These are phyloP conservation scores for Callocephalon fimbriatum DNA, from an alignment of 2,113 vertebrate genomes.

Conservation along the genomic window DNA sequence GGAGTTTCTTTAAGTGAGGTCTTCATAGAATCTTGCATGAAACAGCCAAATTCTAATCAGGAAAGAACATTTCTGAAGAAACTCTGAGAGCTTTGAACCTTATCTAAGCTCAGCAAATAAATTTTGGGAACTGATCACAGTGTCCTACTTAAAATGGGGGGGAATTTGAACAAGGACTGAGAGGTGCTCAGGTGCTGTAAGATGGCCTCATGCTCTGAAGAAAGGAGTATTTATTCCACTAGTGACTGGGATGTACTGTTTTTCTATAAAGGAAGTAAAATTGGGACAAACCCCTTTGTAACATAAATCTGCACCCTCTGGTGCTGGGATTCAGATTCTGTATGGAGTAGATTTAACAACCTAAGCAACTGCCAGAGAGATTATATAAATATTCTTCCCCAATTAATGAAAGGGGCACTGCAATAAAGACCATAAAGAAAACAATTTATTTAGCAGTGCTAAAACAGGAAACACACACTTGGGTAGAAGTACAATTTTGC, in stretches of 20 bases:
- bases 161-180: neutral
- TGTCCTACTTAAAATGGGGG: neutral
- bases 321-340: neutral
- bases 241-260: neutral
- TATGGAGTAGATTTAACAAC: neutral
- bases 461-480: accelerated
- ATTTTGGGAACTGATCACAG: neutral
- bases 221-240: neutral
- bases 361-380: neutral
- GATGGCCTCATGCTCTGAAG: neutral
- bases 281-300: neutral
- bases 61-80: neutral
- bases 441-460: neutral
- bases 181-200: neutral
- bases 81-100: neutral
- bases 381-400: neutral
- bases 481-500: neutral
- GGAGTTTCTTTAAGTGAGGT: neutral
- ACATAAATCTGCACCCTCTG: neutral
- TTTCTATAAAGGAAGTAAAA: neutral
- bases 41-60: neutral
- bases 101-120: neutral
- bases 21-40: neutral
- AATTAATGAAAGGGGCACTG: neutral
- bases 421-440: neutral